Evolutionary conservation across 2,888 invertebrate genomes (phyloP), one percentile per base, ranked within the genome.

Genomic region (Calameuta pallipes): DNA sequence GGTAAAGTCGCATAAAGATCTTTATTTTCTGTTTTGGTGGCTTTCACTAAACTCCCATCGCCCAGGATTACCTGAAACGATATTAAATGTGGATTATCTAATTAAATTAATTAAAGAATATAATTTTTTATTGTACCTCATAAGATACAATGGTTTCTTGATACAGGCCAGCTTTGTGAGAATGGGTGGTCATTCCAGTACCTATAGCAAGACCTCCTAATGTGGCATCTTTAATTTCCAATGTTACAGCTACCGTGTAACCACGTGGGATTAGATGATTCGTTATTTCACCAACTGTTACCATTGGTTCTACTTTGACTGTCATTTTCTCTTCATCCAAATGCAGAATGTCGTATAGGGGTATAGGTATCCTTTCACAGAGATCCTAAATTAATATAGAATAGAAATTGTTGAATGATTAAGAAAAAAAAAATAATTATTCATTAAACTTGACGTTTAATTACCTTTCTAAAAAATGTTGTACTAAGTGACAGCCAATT

Each of bases 131-230:
- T 30, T 23, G 0, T 71, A 71, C 93, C 85, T 95, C 95, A 90
- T 95, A 95, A 78, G 94, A 93, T 11, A 92, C 92, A 75, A 95
- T 93, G 0, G 93, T 94, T 89, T 95, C 95, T 86, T 95, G 95
- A 91, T 94, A 95, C 35, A 95, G 92, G 31, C 95, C 95, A 0
- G 94, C 94, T 88, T 95, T 94, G 90, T 95, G 95, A 0, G 95
- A 95, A 90, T 95, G 94, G 0, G 95, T 95, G 0, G 95, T 95
- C 95, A 95, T 95, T n/a, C 95, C 95, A 0, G 94, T 94, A 23
- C 95, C 95, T 88, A 95, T 92, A 0, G 95, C 95, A 34, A 95
- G 91, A 73, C 95, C 95, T 84, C 95, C 95, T 33, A 95, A 90
- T 9, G 95, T 95, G 34, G 95, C 95, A 88, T 95, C 95, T 1